Evolutionary conservation across 2,888 invertebrate species (phyloP), one percentile per base, ranked within the genome.

Genomic region (Ophion obscuratus): DNA sequence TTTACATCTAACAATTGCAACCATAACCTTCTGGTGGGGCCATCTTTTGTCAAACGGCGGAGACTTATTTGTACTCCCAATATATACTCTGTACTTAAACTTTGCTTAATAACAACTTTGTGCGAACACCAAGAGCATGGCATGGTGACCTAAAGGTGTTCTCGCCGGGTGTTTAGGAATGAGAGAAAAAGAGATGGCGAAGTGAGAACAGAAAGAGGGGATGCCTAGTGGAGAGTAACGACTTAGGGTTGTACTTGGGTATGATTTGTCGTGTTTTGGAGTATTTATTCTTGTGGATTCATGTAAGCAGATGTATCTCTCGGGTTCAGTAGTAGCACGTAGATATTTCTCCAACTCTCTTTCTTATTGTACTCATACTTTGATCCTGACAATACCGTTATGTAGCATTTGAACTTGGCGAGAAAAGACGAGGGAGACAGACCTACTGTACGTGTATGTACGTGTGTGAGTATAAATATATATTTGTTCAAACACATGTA

Each of bases 371-470:
- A 24, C 27, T 59, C 10, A 53, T 31, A 53, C 61, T 7, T 62
- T 53, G 59, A 77, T 85, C 68, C 79, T 31, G 67, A 24, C 24
- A 24, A n/a, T 83, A 80, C 85, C 85, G 85, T 85, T 85, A 85
- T 73, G 83, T 71, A 80, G 53, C 80, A 83, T 85, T 81, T 83
- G 85, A 83, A 83, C 83, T 85, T 83, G 67, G 62, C 79, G 67
- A 83, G 76, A 83, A 76, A 76, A 71, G 71, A 80, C 66, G 66
- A 70, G 73, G 47, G 70, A 40, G 75, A 75, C 70, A 59, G 24
- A 76, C 66, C 6, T 10, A 24, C n/a, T 44, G 31, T 40, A 67
- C 24, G n/a, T 57, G 40, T 59, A 36, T 40, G 2, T 24, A 24
- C 31, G 27, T 14, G 47, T 44, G 14, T 61, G 27, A 17, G 17